Evolutionary conservation across 2,113 vertebrate species (phyloP).

Genomic region (Cavia aperea): DNA sequence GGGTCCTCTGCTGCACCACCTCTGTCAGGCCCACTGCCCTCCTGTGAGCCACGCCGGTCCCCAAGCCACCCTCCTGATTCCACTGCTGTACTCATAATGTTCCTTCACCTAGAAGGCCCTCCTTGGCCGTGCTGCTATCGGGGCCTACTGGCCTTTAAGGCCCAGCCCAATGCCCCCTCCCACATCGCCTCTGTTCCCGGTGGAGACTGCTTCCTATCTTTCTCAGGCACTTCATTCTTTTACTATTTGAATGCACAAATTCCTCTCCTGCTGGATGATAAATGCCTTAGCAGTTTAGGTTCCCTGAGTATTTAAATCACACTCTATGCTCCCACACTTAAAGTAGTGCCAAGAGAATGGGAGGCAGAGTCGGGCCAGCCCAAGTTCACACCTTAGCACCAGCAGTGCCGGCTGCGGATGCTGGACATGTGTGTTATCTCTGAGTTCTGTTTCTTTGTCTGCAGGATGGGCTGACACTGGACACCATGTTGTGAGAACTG

Average conservation of each 20-base stretch:
- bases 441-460: background rate
- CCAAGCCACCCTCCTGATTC: background rate
- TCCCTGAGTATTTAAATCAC: background rate
- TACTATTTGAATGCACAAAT: background rate
- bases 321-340: no score
- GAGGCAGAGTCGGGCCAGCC: background rate
- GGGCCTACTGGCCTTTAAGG: background rate
- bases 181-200: background rate
- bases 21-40: background rate
- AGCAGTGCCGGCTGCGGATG: rapidly evolving
- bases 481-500: background rate
- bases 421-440: background rate
- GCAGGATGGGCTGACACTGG: background rate
- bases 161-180: background rate
- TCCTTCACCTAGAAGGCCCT: background rate
- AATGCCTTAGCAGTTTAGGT: background rate
- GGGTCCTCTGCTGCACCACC: rapidly evolving
- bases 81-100: background rate
- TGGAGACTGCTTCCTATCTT: background rate
- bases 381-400: background rate
- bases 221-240: background rate
- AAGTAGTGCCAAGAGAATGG: background rate
- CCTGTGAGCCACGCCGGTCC: background rate
- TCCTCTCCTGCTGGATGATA: background rate
- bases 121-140: background rate